A percentile compares a stretch with the other conserved stretches of the same genome.
These are phyloP conservation scores for Etheostoma cragini DNA, from an alignment of 2,113 vertebrate species.

Conservation along the genomic window DNA sequence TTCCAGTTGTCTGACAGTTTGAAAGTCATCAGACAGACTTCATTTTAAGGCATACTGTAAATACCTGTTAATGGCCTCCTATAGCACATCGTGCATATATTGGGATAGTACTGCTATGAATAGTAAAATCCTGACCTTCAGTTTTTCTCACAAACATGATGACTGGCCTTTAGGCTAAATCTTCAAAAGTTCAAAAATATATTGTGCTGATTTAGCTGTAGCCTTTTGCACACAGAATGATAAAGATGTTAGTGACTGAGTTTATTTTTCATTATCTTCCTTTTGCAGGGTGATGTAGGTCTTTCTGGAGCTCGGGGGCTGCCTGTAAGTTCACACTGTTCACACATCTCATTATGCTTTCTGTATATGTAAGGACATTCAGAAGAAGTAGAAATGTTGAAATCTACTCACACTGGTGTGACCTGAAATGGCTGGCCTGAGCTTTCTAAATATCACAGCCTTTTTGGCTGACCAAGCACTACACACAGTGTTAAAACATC, in stretches of 20 bases:
- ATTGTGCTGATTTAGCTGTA: slow-evolving; percentile 17
- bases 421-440: slow-evolving; percentile 36
- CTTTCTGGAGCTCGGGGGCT: slow-evolving; percentile 67
- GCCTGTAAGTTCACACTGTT: slow-evolving; percentile 75
- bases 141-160: slow-evolving; percentile 38
- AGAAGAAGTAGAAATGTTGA: slow-evolving; percentile 11
- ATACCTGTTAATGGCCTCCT: slow-evolving; percentile 57
- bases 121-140: slow-evolving; percentile 47
- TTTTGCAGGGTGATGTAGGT: slow-evolving; percentile 78
- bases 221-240: not conserved
- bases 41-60: slow-evolving; percentile 67
- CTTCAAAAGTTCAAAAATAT: slow-evolving; percentile 3
- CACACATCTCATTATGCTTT: slow-evolving; percentile 50
- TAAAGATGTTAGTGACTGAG: slow-evolving; percentile 15
- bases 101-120: slow-evolving; percentile 32
- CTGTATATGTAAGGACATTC: slow-evolving; percentile 19
- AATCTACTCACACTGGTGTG: slow-evolving; percentile 17
- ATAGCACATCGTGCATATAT: slow-evolving; percentile 2
- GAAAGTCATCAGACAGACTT: slow-evolving; percentile 60
- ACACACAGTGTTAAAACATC: slow-evolving; percentile 53
- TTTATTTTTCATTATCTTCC: slow-evolving; percentile 44
- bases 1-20: slow-evolving; percentile 50
- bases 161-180: slow-evolving; percentile 34
- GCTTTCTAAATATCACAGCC: slow-evolving; percentile 61
- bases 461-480: slow-evolving; percentile 33